These are phyloP conservation scores for Macquaria ambigua DNA, from an alignment of 2,113 vertebrate genomes.

Conservation along the genomic window DNA sequence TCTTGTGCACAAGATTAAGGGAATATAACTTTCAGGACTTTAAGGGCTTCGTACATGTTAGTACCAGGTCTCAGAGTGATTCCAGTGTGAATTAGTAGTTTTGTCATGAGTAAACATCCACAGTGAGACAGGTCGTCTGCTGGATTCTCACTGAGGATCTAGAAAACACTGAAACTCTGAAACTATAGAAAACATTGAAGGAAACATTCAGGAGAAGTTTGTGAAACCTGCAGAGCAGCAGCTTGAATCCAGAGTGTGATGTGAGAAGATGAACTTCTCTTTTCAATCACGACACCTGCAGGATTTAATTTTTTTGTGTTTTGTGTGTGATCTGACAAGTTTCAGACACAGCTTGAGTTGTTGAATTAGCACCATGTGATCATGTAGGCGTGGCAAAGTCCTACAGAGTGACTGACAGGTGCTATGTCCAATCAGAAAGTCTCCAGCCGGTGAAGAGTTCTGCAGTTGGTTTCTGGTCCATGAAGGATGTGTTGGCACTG, in stretches of 20 bases:
- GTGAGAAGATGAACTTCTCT: conserved; percentile 22
- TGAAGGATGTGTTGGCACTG: conserved; percentile 48
- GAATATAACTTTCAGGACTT: neutral
- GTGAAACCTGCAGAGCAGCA: conserved; percentile 25
- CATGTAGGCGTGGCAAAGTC: conserved; percentile 44
- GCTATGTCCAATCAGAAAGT: conserved; percentile 64
- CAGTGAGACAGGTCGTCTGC: neutral
- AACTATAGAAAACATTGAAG: conserved; percentile 63
- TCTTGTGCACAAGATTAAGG: neutral
- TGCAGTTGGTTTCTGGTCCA: conserved; percentile 45
- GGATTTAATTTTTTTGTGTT: conserved; percentile 3
- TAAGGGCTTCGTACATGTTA: neutral
- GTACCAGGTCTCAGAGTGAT: neutral
- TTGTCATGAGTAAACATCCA: conserved; percentile 10
- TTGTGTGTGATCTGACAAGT: neutral
- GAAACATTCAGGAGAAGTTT: conserved; percentile 69
- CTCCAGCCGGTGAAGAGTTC: conserved; percentile 40
- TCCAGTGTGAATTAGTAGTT: conserved; percentile 5
- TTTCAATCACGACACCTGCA: conserved; percentile 22
- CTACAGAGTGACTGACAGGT: conserved; percentile 65
- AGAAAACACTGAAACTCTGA: conserved; percentile 67
- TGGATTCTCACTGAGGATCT: conserved; percentile 48
- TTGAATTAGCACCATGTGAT: conserved; percentile 81
- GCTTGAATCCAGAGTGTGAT: conserved; percentile 25
- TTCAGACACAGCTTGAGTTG: conserved; percentile 36